Evolutionary conservation across 2,888 invertebrate species (phyloP).

Genomic region (Rhopalosiphum nymphaeae): DNA sequence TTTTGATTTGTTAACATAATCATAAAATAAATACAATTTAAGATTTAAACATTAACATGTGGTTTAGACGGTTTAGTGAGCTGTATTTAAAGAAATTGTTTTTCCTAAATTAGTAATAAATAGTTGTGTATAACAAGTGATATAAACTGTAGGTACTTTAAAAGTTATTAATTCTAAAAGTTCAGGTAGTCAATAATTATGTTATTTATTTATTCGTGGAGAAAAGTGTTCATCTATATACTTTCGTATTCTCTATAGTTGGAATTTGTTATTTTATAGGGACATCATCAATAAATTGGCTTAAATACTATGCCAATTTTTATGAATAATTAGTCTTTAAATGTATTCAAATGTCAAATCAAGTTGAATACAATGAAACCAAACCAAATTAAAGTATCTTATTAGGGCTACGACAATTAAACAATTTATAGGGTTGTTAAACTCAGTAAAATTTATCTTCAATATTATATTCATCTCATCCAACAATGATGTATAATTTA

Average conservation of each 20-base stretch:
- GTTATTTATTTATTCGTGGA: background rate
- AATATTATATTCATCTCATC: background rate
- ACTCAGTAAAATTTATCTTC: background rate
- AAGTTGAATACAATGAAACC: background rate
- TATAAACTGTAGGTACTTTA: background rate
- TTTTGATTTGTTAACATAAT: background rate
- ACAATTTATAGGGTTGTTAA: background rate
- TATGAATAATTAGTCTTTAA: background rate
- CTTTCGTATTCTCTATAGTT: background rate
- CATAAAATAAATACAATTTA: background rate
- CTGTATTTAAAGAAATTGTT: background rate
- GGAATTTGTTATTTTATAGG: background rate
- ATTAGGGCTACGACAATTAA: background rate
- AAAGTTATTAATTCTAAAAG: background rate
- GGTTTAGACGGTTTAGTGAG: background rate
- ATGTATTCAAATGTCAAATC: background rate
- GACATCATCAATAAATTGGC: background rate
- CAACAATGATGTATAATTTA: background rate
- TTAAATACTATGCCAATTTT: background rate
- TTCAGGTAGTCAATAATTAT: background rate
- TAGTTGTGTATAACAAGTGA: background rate
- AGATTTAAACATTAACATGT: background rate
- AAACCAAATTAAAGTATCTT: background rate
- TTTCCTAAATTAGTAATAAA: background rate
- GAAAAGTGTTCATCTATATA: background rate